These are phyloP conservation scores for Polypedilum pembai DNA, from an alignment of 1,140 invertebrate genomes.

Conservation along the genomic window DNA sequence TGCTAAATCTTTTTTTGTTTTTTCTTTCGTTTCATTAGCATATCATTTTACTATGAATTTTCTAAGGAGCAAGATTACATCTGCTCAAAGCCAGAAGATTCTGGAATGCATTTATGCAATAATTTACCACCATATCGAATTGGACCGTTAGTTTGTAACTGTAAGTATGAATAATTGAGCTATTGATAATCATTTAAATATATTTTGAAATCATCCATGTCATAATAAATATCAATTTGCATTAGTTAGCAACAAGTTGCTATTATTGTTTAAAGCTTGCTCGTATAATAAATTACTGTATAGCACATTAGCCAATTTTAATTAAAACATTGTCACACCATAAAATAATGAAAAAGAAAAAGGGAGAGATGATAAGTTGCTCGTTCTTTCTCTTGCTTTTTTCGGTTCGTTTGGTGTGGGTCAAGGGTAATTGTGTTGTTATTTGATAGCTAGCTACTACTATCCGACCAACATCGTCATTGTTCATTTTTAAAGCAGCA, in stretches of 20 bases:
- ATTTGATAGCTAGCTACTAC: neutral
- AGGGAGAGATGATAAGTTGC: neutral
- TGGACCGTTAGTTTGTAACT: constrained; percentile 59
- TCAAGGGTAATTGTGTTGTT: neutral
- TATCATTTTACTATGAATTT: constrained; percentile 71
- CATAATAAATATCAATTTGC: neutral
- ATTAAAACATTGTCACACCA: constrained; percentile 7
- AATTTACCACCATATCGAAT: constrained; percentile 75
- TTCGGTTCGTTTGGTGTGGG: neutral
- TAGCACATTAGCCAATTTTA: constrained; percentile 8
- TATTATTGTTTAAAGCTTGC: neutral
- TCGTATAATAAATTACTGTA: constrained; percentile 1
- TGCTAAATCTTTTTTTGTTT: neutral
- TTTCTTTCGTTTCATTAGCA: constrained; percentile 40
- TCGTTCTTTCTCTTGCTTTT: neutral
- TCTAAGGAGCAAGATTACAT: constrained; percentile 94
- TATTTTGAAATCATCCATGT: too few species aligned
- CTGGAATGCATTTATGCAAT: constrained; percentile 88
- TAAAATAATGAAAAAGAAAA: neutral
- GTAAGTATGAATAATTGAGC: too few species aligned
- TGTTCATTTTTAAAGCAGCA: neutral
- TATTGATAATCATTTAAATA: too few species aligned
- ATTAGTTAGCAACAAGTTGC: constrained; percentile 3
- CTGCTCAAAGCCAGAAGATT: constrained; percentile 86
- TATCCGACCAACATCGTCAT: neutral